Evolutionary conservation across 2,888 invertebrate genomes (phyloP), one percentile per base, ranked within the genome.

Genomic region (Elegia similella): DNA sequence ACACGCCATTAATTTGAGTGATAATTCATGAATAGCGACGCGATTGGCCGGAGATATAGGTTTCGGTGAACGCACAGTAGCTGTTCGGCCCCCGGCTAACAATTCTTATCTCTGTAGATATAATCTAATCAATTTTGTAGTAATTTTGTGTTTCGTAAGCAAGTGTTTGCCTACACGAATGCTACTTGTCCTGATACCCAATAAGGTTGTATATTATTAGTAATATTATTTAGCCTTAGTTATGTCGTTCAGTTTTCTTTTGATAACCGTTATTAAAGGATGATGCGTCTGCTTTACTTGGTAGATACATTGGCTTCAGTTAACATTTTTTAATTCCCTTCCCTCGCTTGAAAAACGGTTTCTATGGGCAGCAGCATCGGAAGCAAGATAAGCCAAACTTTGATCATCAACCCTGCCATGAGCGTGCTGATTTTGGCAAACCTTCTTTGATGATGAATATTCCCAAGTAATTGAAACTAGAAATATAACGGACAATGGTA

Each of bases 1-100:
- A 89, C 90, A 90, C 88, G 84, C 88, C 90, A 91, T 91, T 91
- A 91, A 90, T 89, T 91, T 87, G 87, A 86, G 85, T 84, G 88
- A 90, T 91, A 90, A 89, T 88, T 88, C 80, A 78, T 79, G 82
- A 78, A 79, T 78, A 73, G 83, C 83, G 80, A 75, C 72, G 79
- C 80, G 80, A 89, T 89, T 88, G 88, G 88, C 69, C 71, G 82
- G 72, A 84, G 84, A 86, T 87, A 87, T 73, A 75, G 76, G 69
- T 67, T 76, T 72, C 70, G 74, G 71, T 69, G 69, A 68, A 70
- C 72, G 73, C 68, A 75, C 80, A 70, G 82, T 80, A 76, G 79
- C 71, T 17, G 17, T 8, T 46, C 62, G 67, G 68, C 62, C 68
- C 65, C 66, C 65, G 63, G 62, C 63, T 69, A 60, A 68, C 66